These are phyloP conservation scores for Oxytorus armatus DNA, from an alignment of 2,888 invertebrate species.

Conservation along the genomic window DNA sequence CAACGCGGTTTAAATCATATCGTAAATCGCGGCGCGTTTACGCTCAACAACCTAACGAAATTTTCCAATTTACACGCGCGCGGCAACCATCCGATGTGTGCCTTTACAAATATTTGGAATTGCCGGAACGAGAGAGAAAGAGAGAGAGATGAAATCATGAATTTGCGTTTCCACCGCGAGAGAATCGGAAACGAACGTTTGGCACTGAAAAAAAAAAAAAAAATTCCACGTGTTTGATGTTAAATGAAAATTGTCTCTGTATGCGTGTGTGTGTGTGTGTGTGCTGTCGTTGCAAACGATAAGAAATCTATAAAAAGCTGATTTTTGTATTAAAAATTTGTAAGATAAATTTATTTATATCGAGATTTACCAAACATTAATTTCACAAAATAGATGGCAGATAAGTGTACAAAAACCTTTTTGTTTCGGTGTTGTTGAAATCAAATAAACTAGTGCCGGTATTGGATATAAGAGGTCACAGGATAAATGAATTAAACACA, in stretches of 20 bases:
- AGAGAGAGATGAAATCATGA: conserved; percentile 22
- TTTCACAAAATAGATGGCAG: no score
- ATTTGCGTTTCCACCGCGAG: conserved; percentile 24
- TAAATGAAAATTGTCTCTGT: conserved; percentile 6
- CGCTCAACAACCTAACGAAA: conserved; percentile 22
- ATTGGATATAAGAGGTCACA: no score
- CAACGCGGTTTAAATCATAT: conserved; percentile 22
- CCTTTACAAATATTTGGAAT: conserved; percentile 42
- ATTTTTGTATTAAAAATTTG: no score
- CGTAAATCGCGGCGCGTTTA: conserved; percentile 14
- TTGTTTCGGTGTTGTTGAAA: no score
- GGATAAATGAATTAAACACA: no score
- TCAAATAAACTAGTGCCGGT: no score
- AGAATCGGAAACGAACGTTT: not conserved
- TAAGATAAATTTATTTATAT: no score
- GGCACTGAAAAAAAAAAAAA: not conserved
- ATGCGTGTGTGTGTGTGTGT: no score
- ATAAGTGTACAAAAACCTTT: no score
- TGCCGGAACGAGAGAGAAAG: conserved; percentile 7
- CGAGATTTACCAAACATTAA: no score
- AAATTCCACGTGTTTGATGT: not conserved
- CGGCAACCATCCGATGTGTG: conserved; percentile 29
- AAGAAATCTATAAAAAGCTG: no score
- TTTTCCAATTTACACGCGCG: conserved; percentile 38
- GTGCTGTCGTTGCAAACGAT: no score